phyloP scores from a whole-genome alignment of 2,797 vertebrate genomes.

The Catamblyrhynchus diadema region DNA sequence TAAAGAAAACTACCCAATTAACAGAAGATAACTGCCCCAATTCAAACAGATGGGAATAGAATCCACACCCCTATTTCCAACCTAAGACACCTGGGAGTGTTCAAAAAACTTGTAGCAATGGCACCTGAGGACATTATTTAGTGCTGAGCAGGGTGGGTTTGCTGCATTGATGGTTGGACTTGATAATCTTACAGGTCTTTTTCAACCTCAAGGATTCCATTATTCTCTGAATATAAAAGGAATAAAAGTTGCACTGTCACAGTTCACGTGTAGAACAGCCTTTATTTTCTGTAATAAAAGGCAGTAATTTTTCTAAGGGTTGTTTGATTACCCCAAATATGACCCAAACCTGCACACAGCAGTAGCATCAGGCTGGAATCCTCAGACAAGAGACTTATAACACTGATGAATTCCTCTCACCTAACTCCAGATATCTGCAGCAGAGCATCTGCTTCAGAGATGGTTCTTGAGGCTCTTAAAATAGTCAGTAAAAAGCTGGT shows the following conservation, averaged over 20 bases:
- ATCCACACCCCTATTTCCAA: not conserved
- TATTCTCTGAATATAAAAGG: not conserved
- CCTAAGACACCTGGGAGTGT: not conserved
- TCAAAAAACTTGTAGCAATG: rapidly evolving
- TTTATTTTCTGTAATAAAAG: not conserved
- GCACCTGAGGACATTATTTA: not conserved
- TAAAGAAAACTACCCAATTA: not conserved
- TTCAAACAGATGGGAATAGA: not conserved
- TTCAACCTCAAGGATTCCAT: not conserved
- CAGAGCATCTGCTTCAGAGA: not conserved
- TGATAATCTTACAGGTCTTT: not conserved
- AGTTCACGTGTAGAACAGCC: rapidly evolving
- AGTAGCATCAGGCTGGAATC: not conserved
- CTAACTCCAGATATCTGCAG: not conserved
- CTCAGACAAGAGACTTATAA: not conserved
- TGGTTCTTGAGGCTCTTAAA: not conserved
- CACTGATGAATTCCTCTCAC: not conserved
- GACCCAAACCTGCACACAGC: not conserved
- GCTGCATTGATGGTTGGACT: rapidly evolving
- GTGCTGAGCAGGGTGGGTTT: not conserved
- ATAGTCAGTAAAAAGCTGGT: not conserved
- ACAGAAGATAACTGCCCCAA: not conserved
- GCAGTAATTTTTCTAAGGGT: not conserved
- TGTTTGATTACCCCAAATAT: not conserved
- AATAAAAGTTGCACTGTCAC: not conserved